Evolutionary conservation across 2,888 invertebrate species (phyloP).

Genomic region (Drosophila neonasuta): DNA sequence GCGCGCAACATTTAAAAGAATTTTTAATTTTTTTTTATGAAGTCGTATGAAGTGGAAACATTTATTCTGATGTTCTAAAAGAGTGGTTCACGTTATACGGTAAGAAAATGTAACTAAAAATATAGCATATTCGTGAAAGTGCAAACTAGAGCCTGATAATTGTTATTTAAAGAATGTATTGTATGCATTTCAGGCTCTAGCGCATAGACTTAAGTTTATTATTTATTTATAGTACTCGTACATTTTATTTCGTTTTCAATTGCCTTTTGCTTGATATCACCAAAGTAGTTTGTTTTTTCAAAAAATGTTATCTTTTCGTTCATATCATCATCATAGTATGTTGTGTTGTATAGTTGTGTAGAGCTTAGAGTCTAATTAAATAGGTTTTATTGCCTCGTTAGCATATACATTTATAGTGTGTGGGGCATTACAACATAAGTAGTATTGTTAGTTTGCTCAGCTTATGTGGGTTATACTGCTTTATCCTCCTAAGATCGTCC

Average conservation of each 20-base stretch:
- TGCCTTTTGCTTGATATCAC: conserved; percentile 76
- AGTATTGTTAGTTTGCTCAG: conserved; percentile 57
- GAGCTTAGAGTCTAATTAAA: conserved; percentile 57
- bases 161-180: neutral
- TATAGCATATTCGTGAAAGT: conserved; percentile 44
- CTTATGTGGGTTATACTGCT: conserved; percentile 38
- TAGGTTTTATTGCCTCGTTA: conserved; percentile 71
- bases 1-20: conserved; percentile 20
- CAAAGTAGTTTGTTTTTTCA: conserved; percentile 63
- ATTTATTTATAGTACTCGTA: conserved; percentile 55
- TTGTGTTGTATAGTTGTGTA: conserved; percentile 36
- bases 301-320: conserved; percentile 42
- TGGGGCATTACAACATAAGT: conserved; percentile 47
- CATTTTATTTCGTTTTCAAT: conserved; percentile 71
- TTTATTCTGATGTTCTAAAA: conserved; percentile 60
- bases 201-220: conserved; percentile 31
- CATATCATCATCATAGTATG: conserved; percentile 34
- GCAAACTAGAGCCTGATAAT: conserved; percentile 34
- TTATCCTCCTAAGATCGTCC: neutral
- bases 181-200: conserved; percentile 17
- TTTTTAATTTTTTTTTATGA: neutral
- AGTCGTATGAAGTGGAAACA: conserved; percentile 62
- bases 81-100: conserved; percentile 52
- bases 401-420: conserved; percentile 58
- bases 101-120: conserved; percentile 50